Evolutionary conservation across 2,797 vertebrate genomes (phyloP).

Genomic region (Myiothlypis coronata): DNA sequence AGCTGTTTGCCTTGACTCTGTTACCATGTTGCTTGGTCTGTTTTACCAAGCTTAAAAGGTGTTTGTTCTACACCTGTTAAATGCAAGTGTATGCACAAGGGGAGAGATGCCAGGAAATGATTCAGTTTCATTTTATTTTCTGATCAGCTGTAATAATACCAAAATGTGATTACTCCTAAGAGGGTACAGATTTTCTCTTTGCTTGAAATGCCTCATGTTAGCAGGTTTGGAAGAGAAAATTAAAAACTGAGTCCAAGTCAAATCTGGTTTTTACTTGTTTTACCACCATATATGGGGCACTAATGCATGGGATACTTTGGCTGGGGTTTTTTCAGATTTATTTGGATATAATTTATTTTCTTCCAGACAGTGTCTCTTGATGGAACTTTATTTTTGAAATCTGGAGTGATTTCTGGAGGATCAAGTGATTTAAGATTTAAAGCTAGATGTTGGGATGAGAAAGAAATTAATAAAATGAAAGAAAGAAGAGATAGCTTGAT

Average conservation of each 20-base stretch:
- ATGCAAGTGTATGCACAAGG: not conserved
- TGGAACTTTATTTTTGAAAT: conserved; percentile 92
- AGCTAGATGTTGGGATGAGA: conserved; percentile 91
- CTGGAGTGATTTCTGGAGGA: conserved; percentile 94
- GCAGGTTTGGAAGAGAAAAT: not conserved
- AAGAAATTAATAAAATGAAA: conserved; percentile 82
- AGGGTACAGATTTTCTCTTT: not conserved
- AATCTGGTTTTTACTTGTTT: not conserved
- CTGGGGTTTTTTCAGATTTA: not conserved
- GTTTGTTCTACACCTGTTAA: not conserved
- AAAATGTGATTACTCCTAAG: not conserved
- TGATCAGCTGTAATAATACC: not conserved
- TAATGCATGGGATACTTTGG: not conserved
- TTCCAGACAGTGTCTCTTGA: conserved; percentile 89
- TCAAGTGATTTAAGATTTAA: conserved; percentile 85
- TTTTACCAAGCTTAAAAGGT: not conserved
- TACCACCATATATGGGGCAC: fast-evolving
- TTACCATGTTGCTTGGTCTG: not conserved
- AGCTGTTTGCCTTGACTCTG: not conserved
- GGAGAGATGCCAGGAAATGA: not conserved
- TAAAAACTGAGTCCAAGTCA: not conserved
- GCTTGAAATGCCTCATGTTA: not conserved
- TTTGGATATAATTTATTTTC: not conserved
- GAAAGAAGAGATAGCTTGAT: conserved; percentile 80
- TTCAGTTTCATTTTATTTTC: not conserved